Evolutionary conservation across 1,140 invertebrate genomes (phyloP), one percentile per base, ranked within the genome.

Genomic region (Hyposmocoma kahamanoa): DNA sequence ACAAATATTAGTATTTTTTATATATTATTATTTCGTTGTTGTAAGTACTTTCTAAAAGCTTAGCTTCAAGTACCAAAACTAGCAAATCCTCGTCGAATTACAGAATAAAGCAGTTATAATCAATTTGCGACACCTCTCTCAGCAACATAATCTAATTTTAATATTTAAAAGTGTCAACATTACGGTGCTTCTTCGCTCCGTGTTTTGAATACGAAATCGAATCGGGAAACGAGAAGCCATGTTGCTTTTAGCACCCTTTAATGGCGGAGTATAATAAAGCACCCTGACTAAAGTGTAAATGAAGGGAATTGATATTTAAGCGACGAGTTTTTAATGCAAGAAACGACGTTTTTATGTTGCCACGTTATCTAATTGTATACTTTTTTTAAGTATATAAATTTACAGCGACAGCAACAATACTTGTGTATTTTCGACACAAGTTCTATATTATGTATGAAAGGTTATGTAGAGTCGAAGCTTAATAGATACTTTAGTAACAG

Each of bases 231-330:
- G 63, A 57, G 68, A 72, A 72, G 56, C 76, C 78, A 82, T 80
- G 46, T 80, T 81, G 75, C 72, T 78, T 78, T 81, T 72, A 77
- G 62, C 69, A 69, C 70, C 73, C 71, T 83, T 83, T 83, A 78
- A 73, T 71, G 72, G 64, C 72, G 50, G 55, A 64, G 66, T 72
- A 62, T 66, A 72, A 62, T 70, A 59, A 64, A 60, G 52, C 60
- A 52, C 42, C 39, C 48, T 68, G 59, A 72, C 72, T 75, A 67
- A 68, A 61, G 62, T 75, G 68, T 62, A 75, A 75, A 72, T 72
- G 60, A 72, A 64, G 47, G 57, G 62, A 63, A 62, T 68, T 74
- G 66, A 67, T 68, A 66, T 64, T 72, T 64, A 60, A 60, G 50
- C 42, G n/a, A n/a, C n/a, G n/a, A n/a, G n/a, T n/a, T n/a, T n/a